Conservation (phyloP, 2,888 invertebrate genomes). For the Amphipyra tragopoginis region DNA sequence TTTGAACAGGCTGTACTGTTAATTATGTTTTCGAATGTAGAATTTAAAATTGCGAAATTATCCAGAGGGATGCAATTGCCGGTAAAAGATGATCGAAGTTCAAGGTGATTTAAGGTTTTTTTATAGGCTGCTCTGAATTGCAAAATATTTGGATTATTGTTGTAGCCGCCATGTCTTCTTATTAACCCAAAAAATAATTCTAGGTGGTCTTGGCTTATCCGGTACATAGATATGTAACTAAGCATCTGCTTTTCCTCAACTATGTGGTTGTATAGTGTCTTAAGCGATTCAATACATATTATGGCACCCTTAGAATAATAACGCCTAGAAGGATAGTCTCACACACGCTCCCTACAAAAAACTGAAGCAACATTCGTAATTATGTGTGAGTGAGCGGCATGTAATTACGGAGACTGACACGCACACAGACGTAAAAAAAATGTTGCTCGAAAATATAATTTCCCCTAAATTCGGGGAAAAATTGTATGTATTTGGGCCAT, state of each 20-base stretch:
- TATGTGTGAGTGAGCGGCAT: too few relatives aligned
- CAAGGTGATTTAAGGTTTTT: slow-evolving; percentile 15
- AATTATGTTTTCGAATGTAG: slow-evolving; percentile 15
- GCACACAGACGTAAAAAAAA: too few relatives aligned
- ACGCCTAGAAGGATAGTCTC: too few relatives aligned
- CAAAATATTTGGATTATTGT: slow-evolving; percentile 32
- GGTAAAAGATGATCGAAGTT: slow-evolving; percentile 31
- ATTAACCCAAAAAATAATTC: slow-evolving; percentile 35
- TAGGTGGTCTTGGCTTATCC: slow-evolving; percentile 42
- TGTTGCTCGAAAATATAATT: too few relatives aligned
- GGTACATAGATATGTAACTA: slow-evolving; percentile 34
- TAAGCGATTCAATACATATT: slow-evolving; percentile 31
- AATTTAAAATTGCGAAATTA: slow-evolving; percentile 27
- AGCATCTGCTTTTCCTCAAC: slow-evolving; percentile 14
- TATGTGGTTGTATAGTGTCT: slow-evolving; percentile 13
- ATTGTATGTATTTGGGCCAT: too few relatives aligned
- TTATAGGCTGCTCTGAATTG: slow-evolving; percentile 26
- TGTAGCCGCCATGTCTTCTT: slow-evolving; percentile 35
- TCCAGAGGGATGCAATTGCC: slow-evolving; percentile 41
- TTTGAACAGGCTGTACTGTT: slow-evolving; percentile 10
- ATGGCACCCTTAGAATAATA: too few relatives aligned
- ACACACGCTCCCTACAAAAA: too few relatives aligned
- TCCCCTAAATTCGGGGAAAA: too few relatives aligned
- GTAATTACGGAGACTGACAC: too few relatives aligned
- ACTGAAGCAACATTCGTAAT: too few relatives aligned